phyloP scores from a whole-genome alignment of 2,113 vertebrate species.

The Empidonax alnorum region DNA sequence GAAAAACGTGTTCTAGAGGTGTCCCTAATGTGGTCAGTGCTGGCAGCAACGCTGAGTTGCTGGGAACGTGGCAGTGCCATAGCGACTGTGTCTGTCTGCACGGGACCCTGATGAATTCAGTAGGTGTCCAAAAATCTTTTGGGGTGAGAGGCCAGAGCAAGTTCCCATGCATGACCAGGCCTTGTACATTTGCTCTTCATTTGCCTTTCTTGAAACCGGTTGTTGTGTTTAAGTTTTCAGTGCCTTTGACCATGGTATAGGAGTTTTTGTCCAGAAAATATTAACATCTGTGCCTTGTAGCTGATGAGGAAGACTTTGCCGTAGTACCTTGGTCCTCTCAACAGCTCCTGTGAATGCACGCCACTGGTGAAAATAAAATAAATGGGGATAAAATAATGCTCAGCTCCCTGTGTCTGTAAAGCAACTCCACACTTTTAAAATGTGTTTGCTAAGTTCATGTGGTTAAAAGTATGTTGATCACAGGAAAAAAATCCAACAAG shows the following conservation, averaged over 20 bases:
- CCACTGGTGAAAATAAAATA: constrained; percentile 30
- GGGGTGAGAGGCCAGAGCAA: not conserved
- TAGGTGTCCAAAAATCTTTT: not conserved
- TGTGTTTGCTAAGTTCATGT: constrained; percentile 22
- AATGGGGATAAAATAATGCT: constrained; percentile 29
- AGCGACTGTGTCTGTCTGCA: not conserved
- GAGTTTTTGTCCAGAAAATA: not conserved
- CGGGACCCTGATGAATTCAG: not conserved
- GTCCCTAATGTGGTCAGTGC: not conserved
- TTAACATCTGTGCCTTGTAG: not conserved
- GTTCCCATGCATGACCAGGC: not conserved
- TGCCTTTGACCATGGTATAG: not conserved
- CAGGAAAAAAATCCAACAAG: constrained; percentile 53
- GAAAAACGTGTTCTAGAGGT: not conserved
- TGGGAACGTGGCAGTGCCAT: accelerated
- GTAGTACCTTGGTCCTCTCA: not conserved
- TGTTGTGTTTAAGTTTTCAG: not conserved
- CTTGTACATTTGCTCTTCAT: not conserved
- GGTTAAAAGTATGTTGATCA: constrained; percentile 61
- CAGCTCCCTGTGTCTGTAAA: constrained; percentile 45
- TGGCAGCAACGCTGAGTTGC: accelerated
- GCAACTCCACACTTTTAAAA: constrained; percentile 27
- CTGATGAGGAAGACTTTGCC: not conserved
- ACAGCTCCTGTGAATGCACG: not conserved
- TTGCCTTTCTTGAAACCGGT: not conserved